Evolutionary conservation across 2,797 vertebrate species (phyloP), one percentile per base, ranked within the genome.

Genomic region (Thamnophis elegans): DNA sequence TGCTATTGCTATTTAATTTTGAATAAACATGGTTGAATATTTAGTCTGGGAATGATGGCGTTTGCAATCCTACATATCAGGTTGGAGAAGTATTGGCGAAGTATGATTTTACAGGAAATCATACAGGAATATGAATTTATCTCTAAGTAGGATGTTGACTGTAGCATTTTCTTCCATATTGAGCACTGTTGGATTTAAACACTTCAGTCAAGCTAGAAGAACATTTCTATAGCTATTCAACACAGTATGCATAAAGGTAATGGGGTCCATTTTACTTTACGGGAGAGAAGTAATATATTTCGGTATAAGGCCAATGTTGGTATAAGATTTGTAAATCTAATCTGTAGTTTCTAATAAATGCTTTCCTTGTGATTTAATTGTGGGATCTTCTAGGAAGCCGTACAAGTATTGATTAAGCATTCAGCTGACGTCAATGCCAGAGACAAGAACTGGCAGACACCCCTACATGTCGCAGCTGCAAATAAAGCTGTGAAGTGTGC

Each of bases 391-490:
- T 94, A 99, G 99, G 99, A 99, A 87, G 98, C 98, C 0, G 99
- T 99, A 42, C 98, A 98, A 25, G 98, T 99, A 87, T 92, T 99
- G 97, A 99, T 99, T 91, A 99, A 99, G 90, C 99, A 99, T 96
- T 99, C 99, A 0, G 99, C 99, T 0, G 99, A 99, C 0, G 99
- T 99, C 95, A 99, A 99, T 0, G 99, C 99, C 0, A 98, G 99
- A 25, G 99, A 99, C 97, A 99, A 99, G 97, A 99, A 99, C 97
- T 99, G 99, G 99, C 99, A 99, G 98, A 99, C 99, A 0, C 99
- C 99, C 0, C 97, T 99, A 90, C 99, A 99, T 0, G 98, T 99
- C 0, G 99, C 99, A 0, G 98, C 99, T 0, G 99, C 99, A 55
- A 99, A 99, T 90, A 99, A 99, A 89, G 98, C 99, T 0, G 97